Conservation (phyloP, 2,797 vertebrate species). For the Poecile montanus region DNA sequence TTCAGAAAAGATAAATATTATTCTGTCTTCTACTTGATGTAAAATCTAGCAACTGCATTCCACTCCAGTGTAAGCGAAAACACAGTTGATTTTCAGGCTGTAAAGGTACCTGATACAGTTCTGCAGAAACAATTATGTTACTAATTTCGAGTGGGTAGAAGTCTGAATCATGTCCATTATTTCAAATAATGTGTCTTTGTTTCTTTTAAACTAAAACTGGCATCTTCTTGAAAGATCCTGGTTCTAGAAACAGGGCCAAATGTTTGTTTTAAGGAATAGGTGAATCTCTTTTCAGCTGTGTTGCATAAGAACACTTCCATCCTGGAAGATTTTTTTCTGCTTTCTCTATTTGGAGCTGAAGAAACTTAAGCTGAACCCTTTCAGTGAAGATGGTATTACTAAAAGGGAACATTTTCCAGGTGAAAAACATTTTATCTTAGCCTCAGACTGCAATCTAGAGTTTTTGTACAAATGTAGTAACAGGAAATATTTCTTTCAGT, state of each 20-base stretch:
- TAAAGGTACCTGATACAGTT: not conserved
- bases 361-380: not conserved
- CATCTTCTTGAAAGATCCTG: not conserved
- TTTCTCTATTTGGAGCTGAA: not conserved
- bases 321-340: not conserved
- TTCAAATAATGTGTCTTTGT: not conserved
- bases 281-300: not conserved
- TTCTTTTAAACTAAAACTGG: not conserved
- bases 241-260: not conserved
- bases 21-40: not conserved
- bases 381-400: not conserved
- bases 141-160: not conserved
- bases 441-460: not conserved
- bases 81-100: not conserved
- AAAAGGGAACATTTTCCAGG: not conserved
- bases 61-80: not conserved
- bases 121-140: not conserved
- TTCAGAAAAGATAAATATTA: not conserved
- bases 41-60: not conserved
- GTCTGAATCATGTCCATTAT: not conserved
- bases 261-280: not conserved
- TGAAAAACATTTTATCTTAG: conserved; percentile 14
- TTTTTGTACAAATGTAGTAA: conserved; percentile 5
- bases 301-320: not conserved
- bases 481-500: conserved; percentile 41